Base-by-base conservation (phyloP, 2,797 vertebrate species). In the Gallinago stenura region DNA sequence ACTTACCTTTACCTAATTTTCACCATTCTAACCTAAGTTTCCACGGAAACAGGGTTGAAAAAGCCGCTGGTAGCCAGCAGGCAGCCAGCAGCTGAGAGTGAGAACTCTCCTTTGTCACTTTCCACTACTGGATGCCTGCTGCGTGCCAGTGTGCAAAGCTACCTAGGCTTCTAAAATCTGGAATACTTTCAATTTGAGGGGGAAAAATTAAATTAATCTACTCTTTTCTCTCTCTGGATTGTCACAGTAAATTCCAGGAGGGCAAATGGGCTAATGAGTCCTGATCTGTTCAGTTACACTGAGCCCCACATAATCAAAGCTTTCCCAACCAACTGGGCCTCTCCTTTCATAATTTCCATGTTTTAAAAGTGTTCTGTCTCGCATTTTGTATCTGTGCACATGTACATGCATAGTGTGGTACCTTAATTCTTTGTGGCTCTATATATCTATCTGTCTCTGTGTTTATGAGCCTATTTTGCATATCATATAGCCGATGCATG, bases 41-140 rank as follows among this genome's bases (percentile, higher is more conserved):
- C 97, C 97, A 97, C 87, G 97, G 97, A 97, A 97, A 97, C 97
- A 97, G 95, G 95, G 95, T 97, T 97, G 96, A 96, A 94, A 97
- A 96, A 97, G 95, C 96, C 0, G 87, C 93, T 95, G 94, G 95
- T 96, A 95, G 93, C 95, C 97, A 97, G 97, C 69, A 45, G 97
- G 97, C 97, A 96, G 97, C 95, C 98, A 95, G 97, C 97, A 98
- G 97, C 96, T 84, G 90, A 97, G 97, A 98, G 96, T 97, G 98
- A 98, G 98, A 97, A 98, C 97, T 97, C 97, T 93, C 97, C 94
- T 94, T 97, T 98, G 98, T 98, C 98, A 98, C 97, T 98, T 97
- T 96, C 97, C 97, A 97, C 98, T 98, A 97, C 98, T 97, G 98
- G 97, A 96, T 96, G 97, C 98, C 98, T 98, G 98, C 98, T 98